These are phyloP conservation scores for Oopsacas minuta DNA, from an alignment of 37 sponge, comb jelly and placozoan species.

Conservation along the genomic window DNA sequence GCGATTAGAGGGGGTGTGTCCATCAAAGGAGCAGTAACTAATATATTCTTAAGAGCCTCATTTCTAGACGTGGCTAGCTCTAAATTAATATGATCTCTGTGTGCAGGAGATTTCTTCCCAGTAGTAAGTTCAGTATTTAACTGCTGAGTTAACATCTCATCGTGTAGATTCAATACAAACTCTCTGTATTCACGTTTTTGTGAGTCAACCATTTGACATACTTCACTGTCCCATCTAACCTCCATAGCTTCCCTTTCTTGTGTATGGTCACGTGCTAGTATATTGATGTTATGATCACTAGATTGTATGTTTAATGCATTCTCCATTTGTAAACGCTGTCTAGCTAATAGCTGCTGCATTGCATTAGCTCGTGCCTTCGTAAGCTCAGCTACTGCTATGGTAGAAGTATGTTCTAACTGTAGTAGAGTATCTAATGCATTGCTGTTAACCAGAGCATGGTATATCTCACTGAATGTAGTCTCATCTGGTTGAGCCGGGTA, in stretches of 20 bases:
- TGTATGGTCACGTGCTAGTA: slow-evolving; percentile 31
- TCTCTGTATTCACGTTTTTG: slow-evolving; percentile 60
- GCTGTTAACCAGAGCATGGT: slow-evolving; percentile 73
- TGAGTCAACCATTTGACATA: slow-evolving; percentile 34
- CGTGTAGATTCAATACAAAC: slow-evolving; percentile 42
- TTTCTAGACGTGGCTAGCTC: background rate
- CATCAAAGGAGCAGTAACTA: background rate
- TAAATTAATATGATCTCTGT: background rate
- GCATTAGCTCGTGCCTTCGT: slow-evolving; percentile 29
- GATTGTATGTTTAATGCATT: background rate
- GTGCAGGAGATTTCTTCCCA: background rate
- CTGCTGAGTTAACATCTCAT: slow-evolving; percentile 24
- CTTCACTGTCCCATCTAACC: slow-evolving; percentile 33
- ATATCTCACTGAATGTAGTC: slow-evolving; percentile 44
- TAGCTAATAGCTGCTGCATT: slow-evolving; percentile 13
- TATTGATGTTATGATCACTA: slow-evolving; percentile 40
- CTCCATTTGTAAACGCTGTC: slow-evolving; percentile 34
- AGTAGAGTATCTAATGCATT: slow-evolving; percentile 59
- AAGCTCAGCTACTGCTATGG: slow-evolving; percentile 43
- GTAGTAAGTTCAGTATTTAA: background rate
- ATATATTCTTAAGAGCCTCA: background rate
- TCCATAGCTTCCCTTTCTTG: slow-evolving; percentile 38
- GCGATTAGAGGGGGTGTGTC: background rate
- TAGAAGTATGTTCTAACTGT: slow-evolving; percentile 76
- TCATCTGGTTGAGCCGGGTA: slow-evolving; percentile 20